phyloP scores from a whole-genome alignment of 2,113 vertebrate genomes.

The Neopipo cinnamomea region DNA sequence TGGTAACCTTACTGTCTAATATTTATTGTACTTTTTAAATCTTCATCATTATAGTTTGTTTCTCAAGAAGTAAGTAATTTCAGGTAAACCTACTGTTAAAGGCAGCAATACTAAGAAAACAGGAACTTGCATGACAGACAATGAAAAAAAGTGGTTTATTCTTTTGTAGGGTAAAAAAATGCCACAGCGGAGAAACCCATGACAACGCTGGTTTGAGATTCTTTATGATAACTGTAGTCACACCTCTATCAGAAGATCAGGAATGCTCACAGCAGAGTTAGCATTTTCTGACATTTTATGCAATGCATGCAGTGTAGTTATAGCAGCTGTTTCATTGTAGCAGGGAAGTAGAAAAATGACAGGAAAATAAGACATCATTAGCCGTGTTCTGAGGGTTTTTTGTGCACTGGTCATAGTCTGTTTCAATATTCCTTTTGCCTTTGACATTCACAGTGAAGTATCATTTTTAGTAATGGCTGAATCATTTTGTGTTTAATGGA shows the following conservation, averaged over 20 bases:
- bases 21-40: neutral
- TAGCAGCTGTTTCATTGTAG: conserved; percentile 56
- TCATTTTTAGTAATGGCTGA: conserved; percentile 59
- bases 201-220: neutral
- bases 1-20: neutral
- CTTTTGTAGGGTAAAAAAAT: neutral
- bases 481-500: conserved; percentile 49
- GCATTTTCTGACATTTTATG: conserved; percentile 56
- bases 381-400: conserved; percentile 1
- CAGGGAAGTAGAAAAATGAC: conserved; percentile 57
- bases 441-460: conserved; percentile 61
- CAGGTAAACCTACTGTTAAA: neutral
- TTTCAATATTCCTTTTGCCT: conserved; percentile 55
- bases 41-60: neutral
- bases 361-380: conserved; percentile 70
- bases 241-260: neutral
- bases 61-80: neutral
- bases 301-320: conserved; percentile 34
- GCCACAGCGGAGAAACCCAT: neutral
- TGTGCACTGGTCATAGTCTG: conserved; percentile 41
- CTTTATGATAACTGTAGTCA: neutral
- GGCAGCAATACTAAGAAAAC: neutral
- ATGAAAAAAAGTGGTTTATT: neutral
- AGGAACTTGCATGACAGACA: neutral
- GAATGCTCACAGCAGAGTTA: neutral